Base-by-base conservation (phyloP, 2,113 vertebrate species). In the Alexandromys fortis region DNA sequence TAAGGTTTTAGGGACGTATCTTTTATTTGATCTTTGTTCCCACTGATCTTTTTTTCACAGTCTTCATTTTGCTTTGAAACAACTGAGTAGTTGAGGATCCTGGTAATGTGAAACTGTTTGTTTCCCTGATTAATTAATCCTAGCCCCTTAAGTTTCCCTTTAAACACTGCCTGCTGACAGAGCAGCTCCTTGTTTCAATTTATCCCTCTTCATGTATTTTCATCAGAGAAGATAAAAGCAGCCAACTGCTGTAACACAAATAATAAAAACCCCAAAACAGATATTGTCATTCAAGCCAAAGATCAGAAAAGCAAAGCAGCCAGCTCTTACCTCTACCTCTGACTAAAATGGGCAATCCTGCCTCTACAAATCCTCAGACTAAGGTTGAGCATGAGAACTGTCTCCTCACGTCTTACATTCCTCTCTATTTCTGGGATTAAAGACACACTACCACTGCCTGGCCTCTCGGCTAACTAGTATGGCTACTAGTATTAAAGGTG, bases 11-110 rank as follows among this genome's bases (percentile, higher is more conserved):
- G 16, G 47, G 77, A 85, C n/a, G 26, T 2, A 67, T 85, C 38
- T 28, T 93, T 61, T 67, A 86, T 70, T 86, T 93, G 17, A 95
- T 75, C 33, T 61, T 92, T 95, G 33, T 85, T 89, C 58, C 86
- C 65, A 83, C 19, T 38, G 35, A 79, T 73, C 6, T 67, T 79
- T 68, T 79, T n/a, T 52, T 49, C 17, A 91, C 42, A 49, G 0
- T 82, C 13, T 21, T 88, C 17, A 83, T n/a, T 93, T 63, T 91
- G 68, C 70, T 81, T 91, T 89, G 55, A 94, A 95, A 55, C 61
- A 28, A 76, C 89, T 94, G 61, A 7, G 17, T 68, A 45, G 22
- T 55, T 76, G 65, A 33, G 86, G 65, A 86, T 95, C 67, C 72
- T 75, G 0, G 14, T 81, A 55, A 86, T 86, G 83, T 75, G 89